phyloP scores from a whole-genome alignment of 1,140 invertebrate species.

The Cherax destructor region DNA sequence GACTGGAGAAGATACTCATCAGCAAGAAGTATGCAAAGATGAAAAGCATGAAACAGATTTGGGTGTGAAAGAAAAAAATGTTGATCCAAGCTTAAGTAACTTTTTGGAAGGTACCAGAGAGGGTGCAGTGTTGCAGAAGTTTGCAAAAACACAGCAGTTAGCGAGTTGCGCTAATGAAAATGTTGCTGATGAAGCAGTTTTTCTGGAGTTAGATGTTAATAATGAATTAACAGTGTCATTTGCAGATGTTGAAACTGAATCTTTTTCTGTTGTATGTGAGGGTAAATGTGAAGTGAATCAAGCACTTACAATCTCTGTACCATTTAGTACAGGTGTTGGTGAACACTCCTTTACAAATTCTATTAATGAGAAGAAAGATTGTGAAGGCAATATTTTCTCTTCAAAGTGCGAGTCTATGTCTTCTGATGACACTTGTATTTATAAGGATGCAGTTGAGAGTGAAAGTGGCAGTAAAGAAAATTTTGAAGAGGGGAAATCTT shows the following conservation, averaged over 20 bases:
- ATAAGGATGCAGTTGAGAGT: conserved; percentile 14
- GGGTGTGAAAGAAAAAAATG: not conserved
- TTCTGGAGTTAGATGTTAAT: conserved; percentile 30
- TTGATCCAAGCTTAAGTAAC: conserved; percentile 9
- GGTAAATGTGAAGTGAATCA: conserved; percentile 33
- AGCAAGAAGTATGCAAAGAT: not conserved
- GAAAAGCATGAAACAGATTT: not conserved
- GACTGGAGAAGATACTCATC: not conserved
- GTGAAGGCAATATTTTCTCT: conserved; percentile 32
- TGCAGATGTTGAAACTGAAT: conserved; percentile 51
- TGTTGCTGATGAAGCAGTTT: conserved; percentile 30
- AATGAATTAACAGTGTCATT: conserved; percentile 51
- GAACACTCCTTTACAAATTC: conserved; percentile 14
- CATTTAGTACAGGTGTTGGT: conserved; percentile 28
- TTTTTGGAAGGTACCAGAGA: not conserved
- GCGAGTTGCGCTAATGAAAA: conserved; percentile 2
- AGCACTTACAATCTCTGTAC: conserved; percentile 34
- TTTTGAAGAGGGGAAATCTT: conserved; percentile 21
- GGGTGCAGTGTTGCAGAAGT: not conserved
- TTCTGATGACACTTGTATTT: conserved; percentile 18
- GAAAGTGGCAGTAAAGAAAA: not conserved
- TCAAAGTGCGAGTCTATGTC: not conserved
- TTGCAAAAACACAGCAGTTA: not conserved
- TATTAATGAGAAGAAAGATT: not conserved
- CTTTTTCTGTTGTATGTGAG: conserved; percentile 39